Conservation (phyloP, 2,113 vertebrate genomes). For the Martes martes region DNA sequence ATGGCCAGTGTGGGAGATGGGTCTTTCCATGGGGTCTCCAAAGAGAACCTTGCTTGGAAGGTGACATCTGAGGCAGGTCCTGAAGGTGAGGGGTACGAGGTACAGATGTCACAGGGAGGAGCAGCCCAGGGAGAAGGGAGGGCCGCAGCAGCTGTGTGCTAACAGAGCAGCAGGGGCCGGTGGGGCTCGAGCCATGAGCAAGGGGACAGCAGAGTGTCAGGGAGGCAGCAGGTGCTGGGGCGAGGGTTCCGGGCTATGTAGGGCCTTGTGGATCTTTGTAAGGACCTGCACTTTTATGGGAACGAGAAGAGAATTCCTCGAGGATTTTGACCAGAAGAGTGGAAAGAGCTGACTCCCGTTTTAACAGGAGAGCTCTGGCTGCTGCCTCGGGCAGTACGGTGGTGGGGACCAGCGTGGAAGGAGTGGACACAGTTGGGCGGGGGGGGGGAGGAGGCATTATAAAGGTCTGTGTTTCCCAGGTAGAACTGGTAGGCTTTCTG, state of each 20-base stretch:
- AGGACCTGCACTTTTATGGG: not conserved
- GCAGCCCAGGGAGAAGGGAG: too few relatives aligned
- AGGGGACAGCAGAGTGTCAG: not conserved
- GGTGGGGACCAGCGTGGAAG: not conserved
- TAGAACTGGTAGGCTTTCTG: not conserved
- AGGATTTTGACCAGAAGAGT: not conserved
- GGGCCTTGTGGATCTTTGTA: not conserved
- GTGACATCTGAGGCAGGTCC: not conserved
- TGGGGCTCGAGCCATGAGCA: not conserved
- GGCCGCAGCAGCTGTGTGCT: not conserved
- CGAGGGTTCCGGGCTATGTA: rapidly evolving
- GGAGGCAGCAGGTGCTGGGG: rapidly evolving
- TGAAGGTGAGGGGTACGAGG: not conserved
- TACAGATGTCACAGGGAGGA: not conserved
- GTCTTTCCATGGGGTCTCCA: not conserved
- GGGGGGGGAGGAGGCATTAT: not conserved
- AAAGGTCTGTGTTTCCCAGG: not conserved
- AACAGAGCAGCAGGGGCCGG: rapidly evolving
- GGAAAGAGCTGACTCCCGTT: not conserved
- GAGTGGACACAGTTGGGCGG: rapidly evolving
- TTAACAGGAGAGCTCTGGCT: not conserved
- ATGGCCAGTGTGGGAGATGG: rapidly evolving
- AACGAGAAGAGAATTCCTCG: not conserved
- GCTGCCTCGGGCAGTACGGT: not conserved
- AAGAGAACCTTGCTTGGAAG: not conserved